phyloP scores from a whole-genome alignment of 1,140 invertebrate species.

The Neodiprion lecontei region DNA sequence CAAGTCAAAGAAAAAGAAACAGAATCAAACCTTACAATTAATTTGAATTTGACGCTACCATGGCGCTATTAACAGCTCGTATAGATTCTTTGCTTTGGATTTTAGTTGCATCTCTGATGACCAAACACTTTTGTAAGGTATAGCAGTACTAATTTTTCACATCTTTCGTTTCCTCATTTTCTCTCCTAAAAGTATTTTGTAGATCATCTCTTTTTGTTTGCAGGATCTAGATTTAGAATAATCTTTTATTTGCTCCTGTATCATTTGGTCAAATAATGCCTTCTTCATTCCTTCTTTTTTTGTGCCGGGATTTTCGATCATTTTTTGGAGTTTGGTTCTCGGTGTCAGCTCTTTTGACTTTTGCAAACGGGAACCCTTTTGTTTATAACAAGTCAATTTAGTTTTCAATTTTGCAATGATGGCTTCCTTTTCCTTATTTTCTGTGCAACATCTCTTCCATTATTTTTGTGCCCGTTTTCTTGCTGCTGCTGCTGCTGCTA shows the following conservation, averaged over 20 bases:
- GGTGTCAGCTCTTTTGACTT: not conserved
- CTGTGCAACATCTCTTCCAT: not conserved
- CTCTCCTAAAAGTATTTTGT: not conserved
- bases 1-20: no score
- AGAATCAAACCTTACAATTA: no score
- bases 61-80: not conserved
- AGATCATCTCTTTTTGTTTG: not conserved
- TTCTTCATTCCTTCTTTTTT: not conserved
- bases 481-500: not conserved
- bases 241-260: not conserved
- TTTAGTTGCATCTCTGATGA: not conserved
- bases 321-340: slow-evolving; percentile 2
- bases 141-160: not conserved
- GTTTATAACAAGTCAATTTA: not conserved
- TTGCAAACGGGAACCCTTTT: not conserved
- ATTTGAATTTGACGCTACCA: not conserved
- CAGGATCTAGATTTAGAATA: not conserved
- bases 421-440: not conserved
- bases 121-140: not conserved
- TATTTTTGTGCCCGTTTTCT: not conserved
- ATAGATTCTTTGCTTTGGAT: not conserved
- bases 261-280: not conserved
- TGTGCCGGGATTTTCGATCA: not conserved
- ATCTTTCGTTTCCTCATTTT: not conserved
- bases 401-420: not conserved